Evolutionary conservation across 2,113 vertebrate species (phyloP).

Genomic region (Syngnathus floridae): DNA sequence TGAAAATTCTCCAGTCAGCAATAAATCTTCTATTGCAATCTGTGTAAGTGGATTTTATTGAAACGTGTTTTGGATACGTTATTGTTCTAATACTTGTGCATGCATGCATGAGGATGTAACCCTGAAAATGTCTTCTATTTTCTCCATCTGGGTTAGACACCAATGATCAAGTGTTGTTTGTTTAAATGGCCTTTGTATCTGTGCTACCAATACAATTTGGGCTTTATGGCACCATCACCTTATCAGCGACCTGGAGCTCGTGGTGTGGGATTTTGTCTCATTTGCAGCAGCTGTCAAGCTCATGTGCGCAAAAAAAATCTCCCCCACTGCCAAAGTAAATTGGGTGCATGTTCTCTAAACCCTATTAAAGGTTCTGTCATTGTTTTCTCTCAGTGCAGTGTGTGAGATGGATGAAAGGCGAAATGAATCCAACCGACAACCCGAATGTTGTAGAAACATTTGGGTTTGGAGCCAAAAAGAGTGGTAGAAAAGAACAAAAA

Average conservation of each 20-base stretch:
- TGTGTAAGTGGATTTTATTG: too few species aligned
- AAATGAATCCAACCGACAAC: slow-evolving; percentile 42
- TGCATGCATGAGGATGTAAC: background rate
- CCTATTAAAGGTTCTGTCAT: slow-evolving; percentile 59
- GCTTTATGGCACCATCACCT: slow-evolving; percentile 40
- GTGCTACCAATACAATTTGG: slow-evolving; percentile 19
- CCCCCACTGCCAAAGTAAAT: slow-evolving; percentile 58
- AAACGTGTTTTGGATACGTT: too few species aligned
- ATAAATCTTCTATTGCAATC: too few species aligned
- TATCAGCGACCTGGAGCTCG: slow-evolving; percentile 16
- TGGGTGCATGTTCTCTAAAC: slow-evolving; percentile 65
- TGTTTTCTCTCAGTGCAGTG: slow-evolving; percentile 53
- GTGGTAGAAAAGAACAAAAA: slow-evolving; percentile 31
- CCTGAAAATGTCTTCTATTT: background rate
- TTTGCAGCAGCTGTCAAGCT: slow-evolving; percentile 58
- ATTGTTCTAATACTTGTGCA: too few species aligned
- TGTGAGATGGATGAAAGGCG: slow-evolving; percentile 49
- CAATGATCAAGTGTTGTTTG: background rate
- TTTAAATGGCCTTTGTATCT: background rate
- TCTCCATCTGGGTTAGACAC: background rate
- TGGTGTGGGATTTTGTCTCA: slow-evolving; percentile 49
- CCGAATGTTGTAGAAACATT: background rate
- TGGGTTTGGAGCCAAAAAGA: slow-evolving; percentile 18
- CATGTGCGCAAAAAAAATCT: slow-evolving; percentile 14
- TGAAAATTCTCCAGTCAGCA: too few species aligned